Evolutionary conservation across 2,888 invertebrate genomes (phyloP).

Genomic region (Subacronicta megacephala): DNA sequence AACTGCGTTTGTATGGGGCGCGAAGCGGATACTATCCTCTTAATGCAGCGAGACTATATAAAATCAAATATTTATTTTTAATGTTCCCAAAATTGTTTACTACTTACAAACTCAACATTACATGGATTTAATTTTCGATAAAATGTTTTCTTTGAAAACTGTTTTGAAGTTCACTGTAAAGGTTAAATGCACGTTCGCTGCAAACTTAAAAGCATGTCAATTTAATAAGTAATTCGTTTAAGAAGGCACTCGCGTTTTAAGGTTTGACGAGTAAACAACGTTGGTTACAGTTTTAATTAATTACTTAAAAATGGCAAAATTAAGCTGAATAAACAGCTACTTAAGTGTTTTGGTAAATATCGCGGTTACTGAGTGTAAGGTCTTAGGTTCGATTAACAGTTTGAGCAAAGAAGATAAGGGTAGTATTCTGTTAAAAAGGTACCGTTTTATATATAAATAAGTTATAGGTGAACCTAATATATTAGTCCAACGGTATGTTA

Average conservation of each 20-base stretch:
- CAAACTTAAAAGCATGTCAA: slow-evolving; percentile 1
- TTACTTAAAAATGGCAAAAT: background rate
- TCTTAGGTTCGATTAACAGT: background rate
- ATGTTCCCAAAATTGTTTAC: slow-evolving; percentile 3
- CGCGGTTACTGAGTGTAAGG: background rate
- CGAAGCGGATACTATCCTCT: no score
- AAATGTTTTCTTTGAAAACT: slow-evolving; percentile 13
- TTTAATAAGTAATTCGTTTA: slow-evolving; percentile 9
- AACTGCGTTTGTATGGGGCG: no score
- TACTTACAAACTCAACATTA: background rate
- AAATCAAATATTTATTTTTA: no score
- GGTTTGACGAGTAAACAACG: background rate
- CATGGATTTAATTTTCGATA: background rate
- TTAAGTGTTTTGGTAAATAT: background rate
- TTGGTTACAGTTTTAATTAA: slow-evolving; percentile 5
- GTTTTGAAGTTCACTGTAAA: background rate
- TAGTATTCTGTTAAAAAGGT: no score
- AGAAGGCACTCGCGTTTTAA: background rate
- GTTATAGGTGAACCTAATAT: no score
- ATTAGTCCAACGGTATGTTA: no score
- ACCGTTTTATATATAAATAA: no score
- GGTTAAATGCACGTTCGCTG: slow-evolving; percentile 5
- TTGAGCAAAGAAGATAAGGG: no score
- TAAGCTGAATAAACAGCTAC: background rate
- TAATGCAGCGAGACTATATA: no score